phyloP scores from a whole-genome alignment of 2,888 invertebrate species.

The Macrosoma leucophasiata region DNA sequence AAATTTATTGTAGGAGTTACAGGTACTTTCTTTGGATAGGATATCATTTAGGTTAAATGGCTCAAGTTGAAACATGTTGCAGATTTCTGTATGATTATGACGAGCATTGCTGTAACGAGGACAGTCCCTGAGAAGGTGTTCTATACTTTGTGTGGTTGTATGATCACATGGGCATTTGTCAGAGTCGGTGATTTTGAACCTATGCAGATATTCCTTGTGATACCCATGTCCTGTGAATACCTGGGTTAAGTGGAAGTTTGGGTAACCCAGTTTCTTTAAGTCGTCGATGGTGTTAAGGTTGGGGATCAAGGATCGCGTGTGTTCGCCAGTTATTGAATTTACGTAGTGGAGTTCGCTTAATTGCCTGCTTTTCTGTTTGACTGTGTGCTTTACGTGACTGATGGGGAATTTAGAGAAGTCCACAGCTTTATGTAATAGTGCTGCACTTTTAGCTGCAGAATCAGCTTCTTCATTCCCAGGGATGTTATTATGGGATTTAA shows the following conservation, averaged over 20 bases:
- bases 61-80: background rate
- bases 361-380: background rate
- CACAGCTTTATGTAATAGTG: background rate
- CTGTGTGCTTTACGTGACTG: slow-evolving; percentile 6
- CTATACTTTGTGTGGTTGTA: slow-evolving; percentile 1
- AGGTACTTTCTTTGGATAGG: background rate
- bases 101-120: slow-evolving; percentile 2
- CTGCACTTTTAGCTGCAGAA: slow-evolving; percentile 8
- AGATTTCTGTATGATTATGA: background rate
- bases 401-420: slow-evolving; percentile 11
- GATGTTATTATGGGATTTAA: slow-evolving; percentile 9
- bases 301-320: background rate
- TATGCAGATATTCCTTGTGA: slow-evolving; percentile 11
- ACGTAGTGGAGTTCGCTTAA: background rate
- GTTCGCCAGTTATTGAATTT: background rate
- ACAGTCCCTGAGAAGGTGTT: slow-evolving; percentile 8
- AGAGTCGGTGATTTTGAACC: slow-evolving; percentile 10
- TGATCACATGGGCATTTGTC: slow-evolving; percentile 16
- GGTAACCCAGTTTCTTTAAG: background rate
- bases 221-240: slow-evolving; percentile 13
- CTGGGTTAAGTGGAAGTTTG: slow-evolving; percentile 11
- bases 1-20: background rate
- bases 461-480: slow-evolving; percentile 16
- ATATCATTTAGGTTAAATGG: background rate
- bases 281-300: background rate